Evolutionary conservation across 2,797 vertebrate genomes (phyloP).

Genomic region (Coendou prehensilis): DNA sequence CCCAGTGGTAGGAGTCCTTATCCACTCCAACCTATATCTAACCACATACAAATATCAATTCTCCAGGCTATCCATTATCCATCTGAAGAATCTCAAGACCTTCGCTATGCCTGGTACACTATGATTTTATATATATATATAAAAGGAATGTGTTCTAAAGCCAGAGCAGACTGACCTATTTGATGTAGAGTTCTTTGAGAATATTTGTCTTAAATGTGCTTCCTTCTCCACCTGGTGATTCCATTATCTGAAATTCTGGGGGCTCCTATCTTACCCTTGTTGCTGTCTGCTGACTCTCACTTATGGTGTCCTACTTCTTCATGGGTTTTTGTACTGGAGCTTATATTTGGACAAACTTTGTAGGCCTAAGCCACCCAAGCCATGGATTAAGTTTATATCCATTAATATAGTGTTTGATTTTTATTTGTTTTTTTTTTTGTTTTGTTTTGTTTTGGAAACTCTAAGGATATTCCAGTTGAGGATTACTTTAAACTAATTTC

Average conservation of each 20-base stretch:
- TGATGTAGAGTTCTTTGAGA: neutral
- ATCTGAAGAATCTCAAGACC: neutral
- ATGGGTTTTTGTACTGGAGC: neutral
- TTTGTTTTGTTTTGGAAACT: neutral
- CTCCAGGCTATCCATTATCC: neutral
- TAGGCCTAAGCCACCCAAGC: neutral
- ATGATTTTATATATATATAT: neutral
- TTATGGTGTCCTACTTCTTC: neutral
- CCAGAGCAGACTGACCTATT: neutral
- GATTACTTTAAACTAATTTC: neutral
- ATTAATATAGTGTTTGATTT: neutral
- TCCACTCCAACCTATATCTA: accelerated
- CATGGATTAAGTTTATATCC: neutral
- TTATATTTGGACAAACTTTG: neutral
- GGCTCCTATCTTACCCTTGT: neutral
- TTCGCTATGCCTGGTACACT: neutral
- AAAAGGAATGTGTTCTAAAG: constrained; percentile 17
- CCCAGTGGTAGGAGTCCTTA: neutral
- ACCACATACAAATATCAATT: neutral
- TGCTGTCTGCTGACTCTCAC: neutral
- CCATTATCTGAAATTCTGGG: neutral
- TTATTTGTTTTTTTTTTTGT: neutral
- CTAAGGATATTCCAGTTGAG: neutral
- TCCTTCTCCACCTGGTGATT: neutral
- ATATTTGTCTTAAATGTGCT: neutral